Percentiles rank a stretch among this genome's conserved stretches.
Evolutionary conservation across 2,888 invertebrate species (phyloP).

Genomic region (Hemistola chrysoprasaria): DNA sequence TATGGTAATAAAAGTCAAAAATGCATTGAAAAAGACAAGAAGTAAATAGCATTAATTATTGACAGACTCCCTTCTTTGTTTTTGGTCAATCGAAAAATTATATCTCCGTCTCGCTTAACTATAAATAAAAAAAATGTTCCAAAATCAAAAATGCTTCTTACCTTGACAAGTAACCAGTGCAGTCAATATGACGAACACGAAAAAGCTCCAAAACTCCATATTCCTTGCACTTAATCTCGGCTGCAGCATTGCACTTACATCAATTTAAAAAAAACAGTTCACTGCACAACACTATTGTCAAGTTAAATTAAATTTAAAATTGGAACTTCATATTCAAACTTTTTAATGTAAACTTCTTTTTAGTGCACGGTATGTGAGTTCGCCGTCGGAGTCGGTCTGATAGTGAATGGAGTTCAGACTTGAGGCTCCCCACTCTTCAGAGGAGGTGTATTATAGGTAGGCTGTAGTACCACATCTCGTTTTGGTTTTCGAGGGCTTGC

Average conservation of each 20-base stretch:
- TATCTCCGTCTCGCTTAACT: background rate
- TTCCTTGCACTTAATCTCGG: constrained; percentile 65
- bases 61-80: no score
- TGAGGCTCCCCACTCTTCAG: no score
- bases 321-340: constrained; percentile 21
- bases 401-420: no score
- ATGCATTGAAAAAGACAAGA: no score
- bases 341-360: background rate
- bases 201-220: constrained; percentile 49
- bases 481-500: constrained; percentile 31
- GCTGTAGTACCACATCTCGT: constrained; percentile 24
- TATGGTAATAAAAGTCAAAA: no score
- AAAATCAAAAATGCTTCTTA: constrained; percentile 41
- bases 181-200: constrained; percentile 47
- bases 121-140: constrained; percentile 7
- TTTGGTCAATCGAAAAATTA: no score
- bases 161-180: constrained; percentile 69
- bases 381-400: no score
- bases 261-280: constrained; percentile 42
- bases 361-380: constrained; percentile 1
- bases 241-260: constrained; percentile 64
- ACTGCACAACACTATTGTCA: constrained; percentile 43
- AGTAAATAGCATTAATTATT: no score
- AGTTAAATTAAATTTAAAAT: constrained; percentile 13
- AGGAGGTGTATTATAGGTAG: background rate